Conservation (phyloP, 2,113 vertebrate genomes). For the Caretta caretta region DNA sequence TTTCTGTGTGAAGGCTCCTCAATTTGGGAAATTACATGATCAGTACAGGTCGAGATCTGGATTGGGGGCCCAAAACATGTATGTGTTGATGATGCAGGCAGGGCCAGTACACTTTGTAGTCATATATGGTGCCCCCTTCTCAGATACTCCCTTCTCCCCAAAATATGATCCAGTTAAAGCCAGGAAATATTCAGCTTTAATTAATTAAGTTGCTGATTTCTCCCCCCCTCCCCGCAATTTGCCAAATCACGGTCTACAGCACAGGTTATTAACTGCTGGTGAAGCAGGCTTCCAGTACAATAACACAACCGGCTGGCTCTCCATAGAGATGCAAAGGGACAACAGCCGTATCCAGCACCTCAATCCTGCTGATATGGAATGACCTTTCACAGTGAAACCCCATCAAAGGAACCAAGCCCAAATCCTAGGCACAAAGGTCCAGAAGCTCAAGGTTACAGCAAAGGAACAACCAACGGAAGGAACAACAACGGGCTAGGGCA, state of each 20-base stretch:
- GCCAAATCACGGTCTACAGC: neutral
- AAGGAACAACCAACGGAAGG: neutral
- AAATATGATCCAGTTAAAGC: neutral
- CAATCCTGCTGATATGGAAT: neutral
- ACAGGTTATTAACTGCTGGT: neutral
- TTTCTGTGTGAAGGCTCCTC: neutral
- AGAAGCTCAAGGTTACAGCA: neutral
- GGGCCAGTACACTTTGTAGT: neutral
- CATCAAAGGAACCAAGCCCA: neutral
- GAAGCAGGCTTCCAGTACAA: neutral
- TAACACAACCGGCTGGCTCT: neutral
- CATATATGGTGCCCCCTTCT: neutral
- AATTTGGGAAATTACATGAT: neutral
- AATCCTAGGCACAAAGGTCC: neutral
- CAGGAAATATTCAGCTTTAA: neutral
- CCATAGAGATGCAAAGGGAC: neutral
- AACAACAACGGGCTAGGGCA: neutral
- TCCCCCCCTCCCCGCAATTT: neutral
- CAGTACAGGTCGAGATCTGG: neutral
- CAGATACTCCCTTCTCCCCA: neutral
- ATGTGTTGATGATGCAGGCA: neutral
- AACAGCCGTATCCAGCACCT: rapidly evolving
- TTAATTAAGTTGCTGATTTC: neutral
- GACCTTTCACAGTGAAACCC: neutral
- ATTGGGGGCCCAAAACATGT: neutral